Percentiles rank a stretch among this genome's conserved stretches.
Conservation (phyloP, 2,888 invertebrate species). For the Sclerodermus sp. region DNA sequence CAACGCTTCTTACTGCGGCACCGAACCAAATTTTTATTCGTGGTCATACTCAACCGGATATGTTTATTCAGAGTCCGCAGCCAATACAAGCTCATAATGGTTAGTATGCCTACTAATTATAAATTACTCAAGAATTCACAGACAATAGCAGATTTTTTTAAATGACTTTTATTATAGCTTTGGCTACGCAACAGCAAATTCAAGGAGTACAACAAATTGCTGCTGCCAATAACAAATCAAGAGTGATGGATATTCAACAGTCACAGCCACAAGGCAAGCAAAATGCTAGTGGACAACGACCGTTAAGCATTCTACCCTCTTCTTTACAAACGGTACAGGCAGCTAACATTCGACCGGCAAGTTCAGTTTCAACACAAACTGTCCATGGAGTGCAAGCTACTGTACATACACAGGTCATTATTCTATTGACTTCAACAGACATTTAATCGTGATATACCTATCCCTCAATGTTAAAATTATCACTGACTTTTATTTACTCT, state of each 20-base stretch:
- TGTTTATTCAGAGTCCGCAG: slow-evolving; percentile 83
- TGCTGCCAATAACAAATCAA: slow-evolving; percentile 52
- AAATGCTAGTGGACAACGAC: slow-evolving; percentile 45
- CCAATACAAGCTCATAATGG: slow-evolving; percentile 70
- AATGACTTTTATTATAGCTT: slow-evolving; percentile 36
- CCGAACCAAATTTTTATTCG: slow-evolving; percentile 83
- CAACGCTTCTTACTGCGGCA: slow-evolving; percentile 66
- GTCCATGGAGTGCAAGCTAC: slow-evolving; percentile 56
- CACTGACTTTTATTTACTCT: slow-evolving; percentile 15
- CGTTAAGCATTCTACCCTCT: slow-evolving; percentile 66
- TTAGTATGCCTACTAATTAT: slow-evolving; percentile 52
- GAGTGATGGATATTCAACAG: slow-evolving; percentile 56
- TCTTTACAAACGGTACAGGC: slow-evolving; percentile 59
- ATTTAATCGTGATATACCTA: too few relatives aligned
- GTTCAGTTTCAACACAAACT: slow-evolving; percentile 86
- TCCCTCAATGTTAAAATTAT: slow-evolving; percentile 1
- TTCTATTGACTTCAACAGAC: too few relatives aligned
- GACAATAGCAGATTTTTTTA: background rate
- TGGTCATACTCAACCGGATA: slow-evolving; percentile 75
- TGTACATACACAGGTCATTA: slow-evolving; percentile 51
- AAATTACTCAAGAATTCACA: background rate
- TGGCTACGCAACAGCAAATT: slow-evolving; percentile 56
- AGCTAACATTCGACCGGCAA: slow-evolving; percentile 71
- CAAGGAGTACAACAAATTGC: slow-evolving; percentile 54
- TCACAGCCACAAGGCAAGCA: slow-evolving; percentile 50